Conservation (phyloP, 2,888 invertebrate species). For the Deladenus siricidicola region DNA sequence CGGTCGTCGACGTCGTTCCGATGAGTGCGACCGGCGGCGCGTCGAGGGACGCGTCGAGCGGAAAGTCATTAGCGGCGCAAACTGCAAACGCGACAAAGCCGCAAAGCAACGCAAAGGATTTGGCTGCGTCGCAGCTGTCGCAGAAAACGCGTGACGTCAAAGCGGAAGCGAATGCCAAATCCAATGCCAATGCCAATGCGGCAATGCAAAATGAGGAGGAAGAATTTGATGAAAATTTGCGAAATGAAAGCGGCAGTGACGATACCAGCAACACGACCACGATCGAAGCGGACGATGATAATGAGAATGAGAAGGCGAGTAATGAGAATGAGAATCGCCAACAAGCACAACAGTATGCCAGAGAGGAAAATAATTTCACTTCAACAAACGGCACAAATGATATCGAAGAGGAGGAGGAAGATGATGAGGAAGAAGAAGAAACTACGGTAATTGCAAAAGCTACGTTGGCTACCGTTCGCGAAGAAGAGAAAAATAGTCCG, state of each 20-base stretch:
- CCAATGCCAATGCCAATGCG: neutral
- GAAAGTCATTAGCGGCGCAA: too few relatives aligned
- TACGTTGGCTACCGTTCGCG: too few relatives aligned
- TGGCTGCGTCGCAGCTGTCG: neutral
- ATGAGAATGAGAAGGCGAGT: neutral
- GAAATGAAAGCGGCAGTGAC: neutral
- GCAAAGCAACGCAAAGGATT: neutral
- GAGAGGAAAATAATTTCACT: neutral
- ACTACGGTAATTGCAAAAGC: too few relatives aligned
- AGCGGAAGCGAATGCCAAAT: neutral
- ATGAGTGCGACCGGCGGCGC: too few relatives aligned
- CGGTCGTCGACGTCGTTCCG: too few relatives aligned
- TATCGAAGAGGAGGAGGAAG: slow-evolving; percentile 1
- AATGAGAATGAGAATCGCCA: neutral
- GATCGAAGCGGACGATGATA: neutral
- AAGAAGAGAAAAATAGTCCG: too few relatives aligned
- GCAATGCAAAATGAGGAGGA: neutral
- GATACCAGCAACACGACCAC: too few relatives aligned
- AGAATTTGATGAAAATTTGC: neutral
- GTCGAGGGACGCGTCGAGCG: too few relatives aligned
- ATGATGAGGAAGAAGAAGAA: neutral
- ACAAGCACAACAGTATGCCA: neutral
- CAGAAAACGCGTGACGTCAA: neutral
- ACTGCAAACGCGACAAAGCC: neutral
- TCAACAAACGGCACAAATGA: neutral